Evolutionary conservation across 2,797 vertebrate species (phyloP).

Genomic region (Coilia nasus): DNA sequence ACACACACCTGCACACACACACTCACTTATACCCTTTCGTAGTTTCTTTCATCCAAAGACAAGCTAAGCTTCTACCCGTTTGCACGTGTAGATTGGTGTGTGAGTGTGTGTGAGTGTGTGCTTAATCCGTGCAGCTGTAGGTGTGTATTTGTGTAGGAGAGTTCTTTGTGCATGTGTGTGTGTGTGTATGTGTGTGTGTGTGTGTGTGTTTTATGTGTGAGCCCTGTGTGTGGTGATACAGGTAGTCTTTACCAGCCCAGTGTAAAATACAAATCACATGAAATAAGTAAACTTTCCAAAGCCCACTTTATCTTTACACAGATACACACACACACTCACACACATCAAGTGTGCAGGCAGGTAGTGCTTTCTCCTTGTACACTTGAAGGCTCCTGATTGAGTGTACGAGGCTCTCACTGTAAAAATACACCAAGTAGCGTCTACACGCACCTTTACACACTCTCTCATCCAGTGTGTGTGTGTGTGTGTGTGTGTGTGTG

Average conservation of each 20-base stretch:
- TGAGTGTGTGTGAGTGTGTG: constrained; percentile 2
- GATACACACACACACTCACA: neutral
- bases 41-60: neutral
- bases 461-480: neutral
- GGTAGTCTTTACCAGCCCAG: neutral
- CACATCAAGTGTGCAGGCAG: neutral
- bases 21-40: neutral
- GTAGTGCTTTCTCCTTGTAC: neutral
- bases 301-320: neutral
- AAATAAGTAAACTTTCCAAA: neutral
- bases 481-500: constrained; percentile 10
- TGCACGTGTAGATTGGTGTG: neutral
- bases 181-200: too few species aligned
- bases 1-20: neutral
- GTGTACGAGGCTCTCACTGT: neutral
- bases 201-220: neutral
- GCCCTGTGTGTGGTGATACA: neutral
- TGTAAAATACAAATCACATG: neutral
- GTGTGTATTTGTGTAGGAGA: neutral
- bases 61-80: neutral
- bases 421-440: neutral
- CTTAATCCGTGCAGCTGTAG: neutral
- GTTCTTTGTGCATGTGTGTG: too few species aligned
- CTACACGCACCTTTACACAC: neutral
- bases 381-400: neutral